These are phyloP conservation scores for Sprattus sprattus DNA, from an alignment of 2,113 vertebrate genomes.

Conservation along the genomic window DNA sequence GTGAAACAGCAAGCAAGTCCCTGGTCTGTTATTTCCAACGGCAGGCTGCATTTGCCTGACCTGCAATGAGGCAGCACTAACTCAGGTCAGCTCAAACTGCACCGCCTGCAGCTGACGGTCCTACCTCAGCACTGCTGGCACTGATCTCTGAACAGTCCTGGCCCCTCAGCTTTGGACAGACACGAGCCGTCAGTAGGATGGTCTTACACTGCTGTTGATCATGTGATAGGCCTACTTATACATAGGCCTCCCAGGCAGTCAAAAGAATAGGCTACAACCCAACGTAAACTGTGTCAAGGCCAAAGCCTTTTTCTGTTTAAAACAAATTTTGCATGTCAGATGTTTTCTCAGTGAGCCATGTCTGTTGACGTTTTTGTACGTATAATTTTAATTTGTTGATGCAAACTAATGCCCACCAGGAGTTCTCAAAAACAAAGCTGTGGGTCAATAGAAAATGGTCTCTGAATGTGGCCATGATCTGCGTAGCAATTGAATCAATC, in stretches of 20 bases:
- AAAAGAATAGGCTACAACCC: not conserved
- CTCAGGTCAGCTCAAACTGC: not conserved
- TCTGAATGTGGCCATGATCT: not conserved
- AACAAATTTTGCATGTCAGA: not conserved
- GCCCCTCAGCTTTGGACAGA: not conserved
- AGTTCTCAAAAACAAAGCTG: not conserved
- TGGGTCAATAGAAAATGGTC: not conserved
- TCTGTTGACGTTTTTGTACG: not conserved
- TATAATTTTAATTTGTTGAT: too few relatives aligned
- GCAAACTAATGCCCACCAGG: not conserved
- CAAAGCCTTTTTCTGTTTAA: not conserved
- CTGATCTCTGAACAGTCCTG: not conserved
- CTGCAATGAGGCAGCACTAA: conserved; percentile 3
- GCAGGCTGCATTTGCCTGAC: not conserved
- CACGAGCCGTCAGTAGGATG: not conserved
- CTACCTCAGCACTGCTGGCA: not conserved
- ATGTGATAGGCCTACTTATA: not conserved
- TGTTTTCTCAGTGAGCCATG: not conserved
- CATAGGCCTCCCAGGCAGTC: not conserved
- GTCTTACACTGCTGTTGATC: conserved; percentile 1
- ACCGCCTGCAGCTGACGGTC: not conserved
- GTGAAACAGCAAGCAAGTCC: not conserved
- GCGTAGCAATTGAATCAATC: not conserved
- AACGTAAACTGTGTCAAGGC: not conserved
- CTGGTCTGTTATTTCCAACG: not conserved